Evolutionary conservation across 2,113 vertebrate species (phyloP).

Genomic region (Cavia aperea): DNA sequence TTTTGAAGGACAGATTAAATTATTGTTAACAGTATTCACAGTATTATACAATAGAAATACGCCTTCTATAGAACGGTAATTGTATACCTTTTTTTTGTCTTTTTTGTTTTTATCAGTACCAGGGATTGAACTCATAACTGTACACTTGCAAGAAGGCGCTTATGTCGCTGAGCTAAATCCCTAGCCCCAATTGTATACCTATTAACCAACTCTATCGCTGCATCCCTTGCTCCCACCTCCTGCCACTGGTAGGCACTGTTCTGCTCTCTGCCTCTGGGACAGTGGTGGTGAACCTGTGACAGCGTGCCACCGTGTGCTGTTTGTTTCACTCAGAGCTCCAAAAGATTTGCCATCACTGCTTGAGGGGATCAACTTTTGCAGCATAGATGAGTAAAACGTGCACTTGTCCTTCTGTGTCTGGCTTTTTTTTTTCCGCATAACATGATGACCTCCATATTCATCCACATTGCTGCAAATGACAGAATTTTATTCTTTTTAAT

Average conservation of each 20-base stretch:
- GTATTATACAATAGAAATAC: neutral
- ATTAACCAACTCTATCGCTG: neutral
- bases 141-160: no score
- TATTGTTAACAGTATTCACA: neutral
- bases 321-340: neutral
- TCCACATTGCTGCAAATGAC: neutral
- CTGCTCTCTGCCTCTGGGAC: neutral
- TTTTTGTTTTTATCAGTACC: no score
- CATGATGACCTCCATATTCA: neutral
- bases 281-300: neutral
- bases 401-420: neutral
- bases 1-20: neutral
- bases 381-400: neutral
- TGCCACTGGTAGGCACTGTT: neutral
- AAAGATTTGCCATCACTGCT: neutral
- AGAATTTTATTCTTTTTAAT: neutral
- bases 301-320: neutral
- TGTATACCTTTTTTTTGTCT: neutral
- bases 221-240: neutral
- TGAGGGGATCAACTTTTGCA: no score
- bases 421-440: neutral
- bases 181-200: neutral
- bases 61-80: neutral
- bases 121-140: no score
- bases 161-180: no score